Percentiles rank a stretch among this genome's conserved stretches.
phyloP scores from a whole-genome alignment of 2,888 invertebrate species.

The Ophion ellenae region DNA sequence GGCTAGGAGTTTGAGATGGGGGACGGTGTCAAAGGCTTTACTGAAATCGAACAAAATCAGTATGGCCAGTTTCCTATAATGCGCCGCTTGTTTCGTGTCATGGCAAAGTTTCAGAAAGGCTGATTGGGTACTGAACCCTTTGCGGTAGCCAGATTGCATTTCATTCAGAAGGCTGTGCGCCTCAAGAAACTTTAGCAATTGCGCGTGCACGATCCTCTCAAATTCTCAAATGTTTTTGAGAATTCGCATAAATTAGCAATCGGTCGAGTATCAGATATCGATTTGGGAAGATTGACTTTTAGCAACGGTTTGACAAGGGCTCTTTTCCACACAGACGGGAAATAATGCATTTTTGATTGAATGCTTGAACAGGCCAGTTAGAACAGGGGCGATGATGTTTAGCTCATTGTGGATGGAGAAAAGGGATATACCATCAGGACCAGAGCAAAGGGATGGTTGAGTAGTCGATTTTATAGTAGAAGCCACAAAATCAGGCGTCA shows the following conservation, averaged over 20 bases:
- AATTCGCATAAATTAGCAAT: constrained; percentile 7
- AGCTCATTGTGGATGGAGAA: background rate
- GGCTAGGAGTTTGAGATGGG: too few relatives aligned
- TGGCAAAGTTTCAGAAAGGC: too few relatives aligned
- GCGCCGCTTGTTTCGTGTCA: too few relatives aligned
- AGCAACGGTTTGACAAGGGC: background rate
- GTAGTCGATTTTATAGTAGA: background rate
- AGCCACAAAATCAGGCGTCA: background rate
- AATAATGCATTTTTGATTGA: background rate
- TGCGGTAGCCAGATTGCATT: too few relatives aligned
- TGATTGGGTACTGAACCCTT: too few relatives aligned
- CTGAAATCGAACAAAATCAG: too few relatives aligned
- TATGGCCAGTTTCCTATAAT: too few relatives aligned
- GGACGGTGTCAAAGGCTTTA: too few relatives aligned
- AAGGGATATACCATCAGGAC: background rate
- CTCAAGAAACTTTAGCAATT: background rate
- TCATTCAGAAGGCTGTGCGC: too few relatives aligned
- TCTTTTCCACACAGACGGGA: background rate
- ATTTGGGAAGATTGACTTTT: background rate
- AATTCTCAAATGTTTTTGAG: background rate
- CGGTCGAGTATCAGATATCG: constrained; percentile 1
- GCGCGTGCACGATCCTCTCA: background rate
- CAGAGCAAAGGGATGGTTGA: background rate
- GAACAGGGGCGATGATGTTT: background rate
- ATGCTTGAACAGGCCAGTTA: background rate